These are phyloP conservation scores for Chondrilla cf. caribensis DNA, from an alignment of 37 sponge, comb jelly and placozoan genomes.

Conservation along the genomic window DNA sequence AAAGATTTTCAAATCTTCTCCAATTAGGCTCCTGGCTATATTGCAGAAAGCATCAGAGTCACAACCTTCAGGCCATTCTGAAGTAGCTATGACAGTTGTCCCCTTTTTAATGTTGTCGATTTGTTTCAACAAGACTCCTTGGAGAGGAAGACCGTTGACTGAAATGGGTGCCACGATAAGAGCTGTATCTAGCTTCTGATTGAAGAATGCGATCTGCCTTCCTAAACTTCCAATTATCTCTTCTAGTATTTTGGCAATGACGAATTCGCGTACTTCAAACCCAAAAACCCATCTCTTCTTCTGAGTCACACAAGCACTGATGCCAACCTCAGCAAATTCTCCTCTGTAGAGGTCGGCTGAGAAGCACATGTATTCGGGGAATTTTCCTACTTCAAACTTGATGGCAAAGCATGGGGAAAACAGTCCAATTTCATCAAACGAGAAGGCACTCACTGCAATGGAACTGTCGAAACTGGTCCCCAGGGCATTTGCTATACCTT, in stretches of 20 bases:
- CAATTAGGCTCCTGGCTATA: constrained; percentile 16
- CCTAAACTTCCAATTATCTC: not conserved
- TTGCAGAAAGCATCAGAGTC: constrained; percentile 18
- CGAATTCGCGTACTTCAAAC: constrained; percentile 7
- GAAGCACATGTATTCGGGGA: not conserved
- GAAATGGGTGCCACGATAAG: constrained; percentile 3
- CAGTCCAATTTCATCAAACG: not conserved
- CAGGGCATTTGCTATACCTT: not conserved
- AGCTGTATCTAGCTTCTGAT: constrained; percentile 3
- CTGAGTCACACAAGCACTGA: not conserved
- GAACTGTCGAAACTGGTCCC: not conserved
- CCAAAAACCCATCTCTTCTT: constrained; percentile 1
- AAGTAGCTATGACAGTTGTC: not conserved
- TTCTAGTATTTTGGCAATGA: not conserved
- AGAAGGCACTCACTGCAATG: not conserved
- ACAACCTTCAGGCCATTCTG: constrained; percentile 8
- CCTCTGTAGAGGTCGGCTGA: not conserved
- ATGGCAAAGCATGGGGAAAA: not conserved
- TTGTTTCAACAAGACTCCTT: not conserved
- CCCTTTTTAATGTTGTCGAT: not conserved
- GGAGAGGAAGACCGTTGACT: not conserved
- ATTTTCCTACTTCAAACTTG: not conserved
- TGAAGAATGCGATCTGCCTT: not conserved
- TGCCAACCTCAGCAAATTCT: not conserved
- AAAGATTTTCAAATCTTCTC: constrained; percentile 10